Percentiles rank a stretch among this genome's conserved stretches.
Conservation (phyloP, 2,888 invertebrate species). For the Drosophila koepferae region DNA sequence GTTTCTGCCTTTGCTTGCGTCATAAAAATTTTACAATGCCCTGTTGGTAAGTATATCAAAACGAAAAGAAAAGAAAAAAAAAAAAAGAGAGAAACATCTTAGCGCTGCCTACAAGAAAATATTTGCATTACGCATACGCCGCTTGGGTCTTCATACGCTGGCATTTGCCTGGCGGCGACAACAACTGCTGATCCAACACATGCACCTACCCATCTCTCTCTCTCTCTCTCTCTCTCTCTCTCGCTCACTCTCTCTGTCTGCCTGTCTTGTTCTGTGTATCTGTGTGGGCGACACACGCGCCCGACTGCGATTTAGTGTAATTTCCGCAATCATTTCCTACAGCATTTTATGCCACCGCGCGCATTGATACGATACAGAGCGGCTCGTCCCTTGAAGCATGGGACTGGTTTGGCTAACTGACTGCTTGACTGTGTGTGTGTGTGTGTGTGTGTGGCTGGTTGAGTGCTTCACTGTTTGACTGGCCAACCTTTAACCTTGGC, state of each 20-base stretch:
- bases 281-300: slow-evolving; percentile 51
- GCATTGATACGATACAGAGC: slow-evolving; percentile 54
- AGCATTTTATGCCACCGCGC: slow-evolving; percentile 68
- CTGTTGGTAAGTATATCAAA: slow-evolving; percentile 30
- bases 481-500: slow-evolving; percentile 39
- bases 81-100: slow-evolving; percentile 21
- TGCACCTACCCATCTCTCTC: not conserved
- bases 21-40: slow-evolving; percentile 37
- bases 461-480: slow-evolving; percentile 28
- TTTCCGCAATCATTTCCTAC: slow-evolving; percentile 79
- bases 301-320: slow-evolving; percentile 73
- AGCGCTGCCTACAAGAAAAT: slow-evolving; percentile 49
- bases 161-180: slow-evolving; percentile 39
- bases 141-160: slow-evolving; percentile 30
- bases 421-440: slow-evolving; percentile 14
- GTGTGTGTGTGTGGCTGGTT: slow-evolving; percentile 4
- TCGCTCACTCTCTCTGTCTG: not conserved
- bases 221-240: not conserved
- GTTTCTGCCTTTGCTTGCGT: not conserved
- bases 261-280: not conserved
- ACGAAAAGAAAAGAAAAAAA: not conserved
- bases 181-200: slow-evolving; percentile 15
- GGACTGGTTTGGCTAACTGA: slow-evolving; percentile 41
- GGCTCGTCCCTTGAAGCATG: slow-evolving; percentile 5
- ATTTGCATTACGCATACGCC: slow-evolving; percentile 66